phyloP scores from a whole-genome alignment of 2,888 invertebrate genomes.

The Strigamia crassipes region DNA sequence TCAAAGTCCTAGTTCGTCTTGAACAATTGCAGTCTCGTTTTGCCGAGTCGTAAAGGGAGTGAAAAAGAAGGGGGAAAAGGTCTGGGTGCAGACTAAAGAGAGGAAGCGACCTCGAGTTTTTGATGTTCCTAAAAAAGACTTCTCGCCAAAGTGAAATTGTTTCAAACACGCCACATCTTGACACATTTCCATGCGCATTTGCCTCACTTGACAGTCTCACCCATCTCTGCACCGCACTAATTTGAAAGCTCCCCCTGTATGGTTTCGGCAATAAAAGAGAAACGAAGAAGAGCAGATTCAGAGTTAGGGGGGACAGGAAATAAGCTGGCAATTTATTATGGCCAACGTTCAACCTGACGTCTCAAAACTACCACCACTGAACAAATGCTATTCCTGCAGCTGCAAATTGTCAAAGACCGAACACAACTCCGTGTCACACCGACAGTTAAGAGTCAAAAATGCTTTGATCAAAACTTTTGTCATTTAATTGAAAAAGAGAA shows the following conservation, averaged over 20 bases:
- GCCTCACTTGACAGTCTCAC: slow-evolving; percentile 27
- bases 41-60: not conserved
- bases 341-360: slow-evolving; percentile 14
- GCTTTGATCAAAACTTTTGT: not conserved
- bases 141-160: slow-evolving; percentile 26
- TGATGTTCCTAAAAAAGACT: not conserved
- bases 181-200: slow-evolving; percentile 35
- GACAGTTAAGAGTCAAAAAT: not conserved
- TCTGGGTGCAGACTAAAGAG: not conserved
- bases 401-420: slow-evolving; percentile 22
- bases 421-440: not conserved
- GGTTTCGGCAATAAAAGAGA: slow-evolving; percentile 34
- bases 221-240: slow-evolving; percentile 14
- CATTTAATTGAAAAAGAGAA: not conserved
- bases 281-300: slow-evolving; percentile 26
- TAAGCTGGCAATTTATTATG: slow-evolving; percentile 38
- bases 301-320: slow-evolving; percentile 24
- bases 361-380: slow-evolving; percentile 12
- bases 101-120: slow-evolving; percentile 1
- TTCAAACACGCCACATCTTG: slow-evolving; percentile 35
- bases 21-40: slow-evolving; percentile 14
- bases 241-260: slow-evolving; percentile 27
- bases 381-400: not conserved
- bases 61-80: not conserved
- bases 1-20: not conserved